Evolutionary conservation across 2,888 invertebrate genomes (phyloP).

Genomic region (Drosophila vallismaia): DNA sequence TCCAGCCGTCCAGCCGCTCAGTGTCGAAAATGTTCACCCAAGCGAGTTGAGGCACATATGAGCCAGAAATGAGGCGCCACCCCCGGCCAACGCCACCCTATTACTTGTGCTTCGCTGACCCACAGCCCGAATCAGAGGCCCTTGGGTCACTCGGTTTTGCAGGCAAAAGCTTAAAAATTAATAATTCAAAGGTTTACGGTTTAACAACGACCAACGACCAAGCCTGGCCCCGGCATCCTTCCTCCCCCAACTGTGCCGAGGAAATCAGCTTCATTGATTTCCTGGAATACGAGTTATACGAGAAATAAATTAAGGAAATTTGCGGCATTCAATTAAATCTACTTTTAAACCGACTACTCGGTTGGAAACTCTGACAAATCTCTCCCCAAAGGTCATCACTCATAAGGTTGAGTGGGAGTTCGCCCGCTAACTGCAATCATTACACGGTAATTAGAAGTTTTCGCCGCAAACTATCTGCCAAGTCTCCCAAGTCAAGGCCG

Average conservation of each 20-base stretch:
- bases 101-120: conserved; percentile 71
- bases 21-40: conserved; percentile 68
- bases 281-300: conserved; percentile 11
- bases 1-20: conserved; percentile 55
- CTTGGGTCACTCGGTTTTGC: conserved; percentile 3
- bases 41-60: conserved; percentile 54
- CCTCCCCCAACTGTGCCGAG: conserved; percentile 12
- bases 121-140: conserved; percentile 68
- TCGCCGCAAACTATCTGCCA: conserved; percentile 34
- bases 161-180: conserved; percentile 70
- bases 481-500: background rate
- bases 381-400: conserved; percentile 67
- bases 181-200: conserved; percentile 74
- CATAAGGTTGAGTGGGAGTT: conserved; percentile 46
- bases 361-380: conserved; percentile 49
- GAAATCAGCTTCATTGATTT: conserved; percentile 60
- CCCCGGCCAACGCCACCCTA: conserved; percentile 40
- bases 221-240: conserved; percentile 9
- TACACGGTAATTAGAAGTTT: conserved; percentile 76
- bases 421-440: conserved; percentile 63
- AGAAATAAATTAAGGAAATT: conserved; percentile 54
- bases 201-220: conserved; percentile 38
- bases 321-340: conserved; percentile 56
- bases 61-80: conserved; percentile 19
- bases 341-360: conserved; percentile 47